Percentiles rank a stretch among this genome's conserved stretches.
These are phyloP conservation scores for Cordylochernes scorpioides DNA, from an alignment of 2,888 invertebrate species.

Conservation along the genomic window DNA sequence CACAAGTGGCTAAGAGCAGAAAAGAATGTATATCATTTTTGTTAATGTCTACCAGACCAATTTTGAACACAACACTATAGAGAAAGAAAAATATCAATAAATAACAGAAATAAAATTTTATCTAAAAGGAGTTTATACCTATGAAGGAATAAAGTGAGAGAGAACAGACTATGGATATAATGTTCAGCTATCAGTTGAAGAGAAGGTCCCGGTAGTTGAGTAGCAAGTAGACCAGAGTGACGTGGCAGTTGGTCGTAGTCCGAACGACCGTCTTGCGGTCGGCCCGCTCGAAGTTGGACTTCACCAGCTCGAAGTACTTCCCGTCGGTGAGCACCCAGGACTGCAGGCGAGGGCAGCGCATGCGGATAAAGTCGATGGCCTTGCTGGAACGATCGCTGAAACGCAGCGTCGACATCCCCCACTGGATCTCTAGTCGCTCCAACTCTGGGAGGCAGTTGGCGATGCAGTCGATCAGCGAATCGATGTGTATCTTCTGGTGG, in stretches of 20 bases:
- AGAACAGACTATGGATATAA: too few species aligned
- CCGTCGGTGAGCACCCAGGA: constrained; percentile 90
- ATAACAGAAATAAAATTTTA: too few species aligned
- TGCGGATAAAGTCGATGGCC: constrained; percentile 52
- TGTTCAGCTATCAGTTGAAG: constrained; percentile 71
- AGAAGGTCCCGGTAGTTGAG: constrained; percentile 78
- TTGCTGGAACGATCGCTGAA: constrained; percentile 99
- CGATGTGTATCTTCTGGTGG: constrained; percentile 43
- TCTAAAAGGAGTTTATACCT: too few species aligned
- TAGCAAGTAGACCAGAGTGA: constrained; percentile 72
- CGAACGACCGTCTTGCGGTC: constrained; percentile 86
- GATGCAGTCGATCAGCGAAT: constrained; percentile 90
- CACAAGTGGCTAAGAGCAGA: too few species aligned
- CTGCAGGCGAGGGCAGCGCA: constrained; percentile 70
- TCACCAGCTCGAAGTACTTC: constrained; percentile 93
- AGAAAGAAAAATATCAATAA: too few species aligned
- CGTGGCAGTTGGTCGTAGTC: constrained; percentile 80
- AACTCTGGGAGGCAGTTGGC: constrained; percentile 66
- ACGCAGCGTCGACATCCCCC: constrained; percentile 94
- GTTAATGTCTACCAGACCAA: too few species aligned
- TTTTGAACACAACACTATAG: too few species aligned
- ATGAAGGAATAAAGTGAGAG: too few species aligned
- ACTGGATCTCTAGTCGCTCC: constrained; percentile 73
- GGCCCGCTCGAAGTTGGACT: constrained; percentile 95
- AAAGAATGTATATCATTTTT: too few species aligned